Conservation (phyloP, 1,140 invertebrate species). For the Andrena cerasifolii region DNA sequence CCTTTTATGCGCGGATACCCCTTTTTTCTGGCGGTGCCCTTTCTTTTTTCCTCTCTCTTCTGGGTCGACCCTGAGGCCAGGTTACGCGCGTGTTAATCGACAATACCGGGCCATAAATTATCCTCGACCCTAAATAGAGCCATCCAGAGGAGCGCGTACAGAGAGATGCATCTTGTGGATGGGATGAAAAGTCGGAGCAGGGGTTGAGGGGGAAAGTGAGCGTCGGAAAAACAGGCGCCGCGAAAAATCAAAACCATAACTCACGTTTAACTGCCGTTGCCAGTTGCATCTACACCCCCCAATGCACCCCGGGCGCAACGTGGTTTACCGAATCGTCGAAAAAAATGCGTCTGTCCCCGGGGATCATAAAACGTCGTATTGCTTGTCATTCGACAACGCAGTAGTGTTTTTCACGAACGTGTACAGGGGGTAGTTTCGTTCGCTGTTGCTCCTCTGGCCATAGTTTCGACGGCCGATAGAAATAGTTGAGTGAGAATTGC, state of each 20-base stretch:
- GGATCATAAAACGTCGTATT: background rate
- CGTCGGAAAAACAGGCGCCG: slow-evolving; percentile 54
- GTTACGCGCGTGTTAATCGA: slow-evolving; percentile 80
- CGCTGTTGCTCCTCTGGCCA: background rate
- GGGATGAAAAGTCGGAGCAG: slow-evolving; percentile 3
- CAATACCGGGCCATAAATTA: slow-evolving; percentile 82
- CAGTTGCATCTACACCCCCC: slow-evolving; percentile 64
- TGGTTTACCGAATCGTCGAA: slow-evolving; percentile 51
- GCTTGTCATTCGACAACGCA: slow-evolving; percentile 9
- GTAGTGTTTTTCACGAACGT: background rate
- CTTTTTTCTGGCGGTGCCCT: slow-evolving; percentile 55
- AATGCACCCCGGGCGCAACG: background rate
- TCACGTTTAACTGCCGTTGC: slow-evolving; percentile 72
- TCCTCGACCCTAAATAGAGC: slow-evolving; percentile 80
- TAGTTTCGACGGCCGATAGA: too few relatives aligned
- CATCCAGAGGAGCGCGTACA: slow-evolving; percentile 59
- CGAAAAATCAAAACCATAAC: slow-evolving; percentile 75
- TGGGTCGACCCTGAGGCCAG: slow-evolving; percentile 50
- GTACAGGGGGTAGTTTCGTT: background rate
- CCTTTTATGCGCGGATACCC: slow-evolving; percentile 74
- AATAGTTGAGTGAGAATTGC: too few relatives aligned
- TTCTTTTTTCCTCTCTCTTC: slow-evolving; percentile 35
- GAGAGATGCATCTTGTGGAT: slow-evolving; percentile 29
- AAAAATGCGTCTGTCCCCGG: slow-evolving; percentile 16
- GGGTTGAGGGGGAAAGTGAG: slow-evolving; percentile 37